These are phyloP conservation scores for Diaprepes abbreviatus DNA, from an alignment of 2,888 invertebrate genomes.

Conservation along the genomic window DNA sequence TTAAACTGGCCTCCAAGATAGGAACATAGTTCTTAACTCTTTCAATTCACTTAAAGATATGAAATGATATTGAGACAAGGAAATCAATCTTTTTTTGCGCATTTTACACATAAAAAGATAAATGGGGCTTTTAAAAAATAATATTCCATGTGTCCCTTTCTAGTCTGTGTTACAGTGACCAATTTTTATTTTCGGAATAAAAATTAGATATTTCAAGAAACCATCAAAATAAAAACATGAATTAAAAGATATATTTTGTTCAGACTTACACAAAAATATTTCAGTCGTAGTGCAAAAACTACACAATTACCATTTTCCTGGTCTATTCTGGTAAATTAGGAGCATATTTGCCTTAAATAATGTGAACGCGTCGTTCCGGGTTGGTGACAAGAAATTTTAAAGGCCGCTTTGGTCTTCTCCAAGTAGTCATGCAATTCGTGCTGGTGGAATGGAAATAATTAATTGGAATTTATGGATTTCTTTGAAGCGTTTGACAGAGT, in stretches of 20 bases:
- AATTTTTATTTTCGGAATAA: too few relatives aligned
- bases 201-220: too few relatives aligned
- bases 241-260: background rate
- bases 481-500: constrained; percentile 31
- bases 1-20: too few relatives aligned
- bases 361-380: constrained; percentile 37
- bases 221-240: background rate
- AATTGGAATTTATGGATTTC: constrained; percentile 46
- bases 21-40: too few relatives aligned
- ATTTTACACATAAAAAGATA: too few relatives aligned
- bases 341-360: constrained; percentile 44
- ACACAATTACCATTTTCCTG: constrained; percentile 36
- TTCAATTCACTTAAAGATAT: too few relatives aligned
- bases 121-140: too few relatives aligned
- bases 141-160: too few relatives aligned
- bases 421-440: constrained; percentile 47
- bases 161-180: too few relatives aligned
- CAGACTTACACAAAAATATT: too few relatives aligned
- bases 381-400: constrained; percentile 42
- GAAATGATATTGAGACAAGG: too few relatives aligned
- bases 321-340: constrained; percentile 32
- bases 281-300: constrained; percentile 41
- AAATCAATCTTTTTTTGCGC: too few relatives aligned
- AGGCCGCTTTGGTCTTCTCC: constrained; percentile 18
- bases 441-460: constrained; percentile 38